A percentile compares a stretch with the other conserved stretches of the same genome.
Conservation (phyloP, 53 echinoderm and acorn worm species). For the Hippasteria phrygiana region DNA sequence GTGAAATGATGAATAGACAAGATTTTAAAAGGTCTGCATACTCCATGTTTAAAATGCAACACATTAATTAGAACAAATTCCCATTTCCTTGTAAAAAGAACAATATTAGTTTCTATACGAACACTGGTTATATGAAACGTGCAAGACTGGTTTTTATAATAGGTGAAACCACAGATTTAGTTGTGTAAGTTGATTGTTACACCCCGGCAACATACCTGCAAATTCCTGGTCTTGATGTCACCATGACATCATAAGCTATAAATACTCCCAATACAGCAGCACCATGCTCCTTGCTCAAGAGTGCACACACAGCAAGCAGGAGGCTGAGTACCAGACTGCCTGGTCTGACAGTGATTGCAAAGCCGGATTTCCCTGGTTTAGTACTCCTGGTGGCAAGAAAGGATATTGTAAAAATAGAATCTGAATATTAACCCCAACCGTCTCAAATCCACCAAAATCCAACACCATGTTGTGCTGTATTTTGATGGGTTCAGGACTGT, state of each 20-base stretch:
- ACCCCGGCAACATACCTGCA: conserved; percentile 40
- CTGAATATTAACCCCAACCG: too few relatives aligned
- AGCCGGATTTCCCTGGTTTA: conserved; percentile 24
- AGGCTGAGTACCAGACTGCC: conserved; percentile 61
- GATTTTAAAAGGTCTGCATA: too few relatives aligned
- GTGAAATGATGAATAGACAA: too few relatives aligned
- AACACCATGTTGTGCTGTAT: too few relatives aligned
- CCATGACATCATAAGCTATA: conserved; percentile 80
- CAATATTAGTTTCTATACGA: too few relatives aligned
- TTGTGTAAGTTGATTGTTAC: neutral
- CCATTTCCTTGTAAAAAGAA: too few relatives aligned
- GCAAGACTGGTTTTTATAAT: neutral
- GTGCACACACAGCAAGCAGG: conserved; percentile 73
- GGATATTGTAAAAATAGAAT: neutral
- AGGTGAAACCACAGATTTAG: neutral
- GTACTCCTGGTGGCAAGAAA: conserved; percentile 29
- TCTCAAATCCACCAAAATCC: too few relatives aligned
- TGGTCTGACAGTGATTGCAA: conserved; percentile 34
- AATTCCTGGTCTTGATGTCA: conserved; percentile 55
- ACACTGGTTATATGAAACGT: too few relatives aligned
- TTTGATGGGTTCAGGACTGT: too few relatives aligned
- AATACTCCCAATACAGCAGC: conserved; percentile 79
- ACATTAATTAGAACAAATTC: too few relatives aligned
- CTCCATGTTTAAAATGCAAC: too few relatives aligned
- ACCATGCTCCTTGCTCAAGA: conserved; percentile 91